Conservation (phyloP, 2,888 invertebrate genomes). For the Drosophila demipolita region DNA sequence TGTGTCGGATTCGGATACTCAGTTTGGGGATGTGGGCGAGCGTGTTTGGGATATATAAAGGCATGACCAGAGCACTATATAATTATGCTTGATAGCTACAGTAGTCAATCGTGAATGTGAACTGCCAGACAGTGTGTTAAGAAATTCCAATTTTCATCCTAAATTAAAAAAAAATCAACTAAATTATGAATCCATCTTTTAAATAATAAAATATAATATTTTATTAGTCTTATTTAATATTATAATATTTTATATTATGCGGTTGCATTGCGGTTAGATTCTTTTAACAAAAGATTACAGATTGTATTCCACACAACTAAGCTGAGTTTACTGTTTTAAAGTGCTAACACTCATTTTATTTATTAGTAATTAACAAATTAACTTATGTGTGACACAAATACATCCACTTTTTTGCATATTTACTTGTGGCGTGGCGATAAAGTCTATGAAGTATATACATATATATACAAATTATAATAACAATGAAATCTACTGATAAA, state of each 20-base stretch:
- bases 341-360: conserved; percentile 4
- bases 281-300: background rate
- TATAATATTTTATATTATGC: background rate
- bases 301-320: background rate
- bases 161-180: background rate
- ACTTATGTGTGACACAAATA: background rate
- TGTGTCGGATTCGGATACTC: background rate
- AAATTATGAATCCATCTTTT: background rate
- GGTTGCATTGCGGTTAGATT: background rate
- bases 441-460: background rate
- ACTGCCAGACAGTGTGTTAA: background rate
- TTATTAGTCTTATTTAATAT: background rate
- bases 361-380: conserved; percentile 7
- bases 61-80: conserved; percentile 18
- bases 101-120: background rate
- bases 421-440: conserved; percentile 38
- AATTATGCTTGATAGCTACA: background rate
- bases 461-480: conserved; percentile 1
- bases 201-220: background rate
- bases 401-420: conserved; percentile 2
- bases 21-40: conserved; percentile 27
- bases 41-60: conserved; percentile 27
- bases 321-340: background rate
- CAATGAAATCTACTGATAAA: conserved; percentile 54
- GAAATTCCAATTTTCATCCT: background rate